A percentile compares a stretch with the other conserved stretches of the same genome.
phyloP scores from a whole-genome alignment of 2,113 vertebrate species.

The Panthera uncia region DNA sequence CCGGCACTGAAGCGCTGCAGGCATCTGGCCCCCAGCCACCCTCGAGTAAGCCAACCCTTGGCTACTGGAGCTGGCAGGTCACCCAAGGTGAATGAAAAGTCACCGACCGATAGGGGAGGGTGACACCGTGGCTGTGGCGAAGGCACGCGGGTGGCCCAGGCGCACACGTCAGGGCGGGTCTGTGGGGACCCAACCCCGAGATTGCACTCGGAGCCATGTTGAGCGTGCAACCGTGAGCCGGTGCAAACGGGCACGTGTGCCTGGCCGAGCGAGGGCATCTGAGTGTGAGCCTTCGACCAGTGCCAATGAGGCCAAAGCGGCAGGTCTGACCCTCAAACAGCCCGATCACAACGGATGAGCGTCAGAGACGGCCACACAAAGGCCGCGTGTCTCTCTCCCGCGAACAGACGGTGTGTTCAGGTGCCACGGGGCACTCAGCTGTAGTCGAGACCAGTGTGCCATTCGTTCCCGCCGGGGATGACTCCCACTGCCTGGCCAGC shows the following conservation, averaged over 20 bases:
- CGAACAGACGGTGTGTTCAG: conserved; percentile 21
- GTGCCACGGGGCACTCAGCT: background rate
- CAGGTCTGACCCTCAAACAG: background rate
- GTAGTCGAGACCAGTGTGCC: background rate
- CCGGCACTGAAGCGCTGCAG: background rate
- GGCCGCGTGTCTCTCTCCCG: background rate
- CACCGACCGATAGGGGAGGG: background rate
- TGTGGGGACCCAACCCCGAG: background rate
- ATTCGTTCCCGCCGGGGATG: background rate
- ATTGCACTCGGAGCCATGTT: fast-evolving
- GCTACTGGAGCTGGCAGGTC: background rate
- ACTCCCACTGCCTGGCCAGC: background rate
- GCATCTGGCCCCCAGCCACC: background rate
- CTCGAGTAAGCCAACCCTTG: background rate
- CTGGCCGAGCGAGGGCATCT: background rate
- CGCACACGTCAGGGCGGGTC: background rate
- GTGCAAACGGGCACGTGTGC: fast-evolving
- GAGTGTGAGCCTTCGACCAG: background rate
- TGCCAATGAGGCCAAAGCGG: background rate
- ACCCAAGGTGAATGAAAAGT: conserved; percentile 45
- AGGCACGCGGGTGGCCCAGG: background rate
- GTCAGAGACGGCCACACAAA: background rate
- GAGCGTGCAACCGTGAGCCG: background rate
- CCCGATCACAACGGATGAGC: background rate
- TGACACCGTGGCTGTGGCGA: background rate